Evolutionary conservation across 2,113 vertebrate genomes (phyloP).

Genomic region (Gambusia holbrooki): DNA sequence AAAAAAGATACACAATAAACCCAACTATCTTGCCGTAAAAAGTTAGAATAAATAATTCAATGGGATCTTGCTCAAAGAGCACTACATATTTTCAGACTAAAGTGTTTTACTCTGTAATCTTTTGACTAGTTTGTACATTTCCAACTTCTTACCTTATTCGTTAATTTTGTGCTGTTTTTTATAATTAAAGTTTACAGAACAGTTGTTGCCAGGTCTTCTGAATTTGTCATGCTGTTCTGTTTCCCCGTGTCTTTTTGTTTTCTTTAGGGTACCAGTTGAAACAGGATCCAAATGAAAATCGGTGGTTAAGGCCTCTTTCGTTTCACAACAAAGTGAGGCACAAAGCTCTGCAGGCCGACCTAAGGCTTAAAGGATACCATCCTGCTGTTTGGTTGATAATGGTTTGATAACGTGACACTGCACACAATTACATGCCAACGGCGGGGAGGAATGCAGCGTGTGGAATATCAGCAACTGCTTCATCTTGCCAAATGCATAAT

Average conservation of each 20-base stretch:
- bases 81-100: neutral
- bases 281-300: slow-evolving; percentile 31
- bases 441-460: slow-evolving; percentile 46
- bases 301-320: slow-evolving; percentile 11
- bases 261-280: slow-evolving; percentile 12
- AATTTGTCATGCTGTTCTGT: neutral
- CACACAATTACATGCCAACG: slow-evolving; percentile 52
- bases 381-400: slow-evolving; percentile 52
- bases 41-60: no score
- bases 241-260: slow-evolving; percentile 30
- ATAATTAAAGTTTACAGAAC: neutral
- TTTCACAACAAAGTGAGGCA: slow-evolving; percentile 8
- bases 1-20: no score
- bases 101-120: neutral
- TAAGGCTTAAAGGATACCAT: slow-evolving; percentile 27
- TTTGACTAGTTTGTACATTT: neutral
- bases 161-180: neutral
- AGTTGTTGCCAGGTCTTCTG: neutral
- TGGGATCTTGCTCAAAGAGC: no score
- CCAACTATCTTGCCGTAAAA: no score
- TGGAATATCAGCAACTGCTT: slow-evolving; percentile 68
- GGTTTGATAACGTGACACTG: slow-evolving; percentile 54
- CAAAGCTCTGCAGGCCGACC: neutral
- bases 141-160: neutral
- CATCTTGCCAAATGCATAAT: slow-evolving; percentile 68